These are phyloP conservation scores for Uria aalge DNA, from an alignment of 2,113 vertebrate genomes.

Conservation along the genomic window DNA sequence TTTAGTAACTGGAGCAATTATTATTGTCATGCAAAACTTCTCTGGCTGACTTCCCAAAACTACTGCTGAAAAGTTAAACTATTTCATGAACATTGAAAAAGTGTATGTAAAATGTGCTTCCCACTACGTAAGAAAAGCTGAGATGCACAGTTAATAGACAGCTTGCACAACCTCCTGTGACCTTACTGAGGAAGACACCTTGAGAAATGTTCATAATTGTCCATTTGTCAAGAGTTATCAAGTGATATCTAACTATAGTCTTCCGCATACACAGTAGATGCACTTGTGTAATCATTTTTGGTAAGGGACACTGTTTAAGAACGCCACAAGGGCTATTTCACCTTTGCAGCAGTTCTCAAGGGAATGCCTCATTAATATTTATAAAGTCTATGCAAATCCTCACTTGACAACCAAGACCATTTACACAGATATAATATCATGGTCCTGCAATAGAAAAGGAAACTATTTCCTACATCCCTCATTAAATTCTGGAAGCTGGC, in stretches of 20 bases:
- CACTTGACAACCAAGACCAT: background rate
- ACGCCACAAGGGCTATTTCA: background rate
- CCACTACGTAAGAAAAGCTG: background rate
- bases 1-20: background rate
- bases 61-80: background rate
- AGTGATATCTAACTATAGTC: background rate
- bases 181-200: background rate
- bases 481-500: background rate
- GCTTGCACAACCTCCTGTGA: background rate
- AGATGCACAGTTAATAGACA: background rate
- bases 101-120: background rate
- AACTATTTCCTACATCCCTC: background rate
- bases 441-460: background rate
- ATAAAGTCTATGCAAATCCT: background rate
- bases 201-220: constrained; percentile 16
- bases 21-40: background rate
- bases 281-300: background rate
- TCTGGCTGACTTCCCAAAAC: background rate
- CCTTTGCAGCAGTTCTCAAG: background rate
- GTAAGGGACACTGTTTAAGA: background rate
- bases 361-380: background rate
- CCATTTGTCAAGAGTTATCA: background rate
- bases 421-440: background rate
- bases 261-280: background rate
- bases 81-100: background rate